Base-by-base conservation (phyloP, 2,113 vertebrate species). In the Trogon melanurus region DNA sequence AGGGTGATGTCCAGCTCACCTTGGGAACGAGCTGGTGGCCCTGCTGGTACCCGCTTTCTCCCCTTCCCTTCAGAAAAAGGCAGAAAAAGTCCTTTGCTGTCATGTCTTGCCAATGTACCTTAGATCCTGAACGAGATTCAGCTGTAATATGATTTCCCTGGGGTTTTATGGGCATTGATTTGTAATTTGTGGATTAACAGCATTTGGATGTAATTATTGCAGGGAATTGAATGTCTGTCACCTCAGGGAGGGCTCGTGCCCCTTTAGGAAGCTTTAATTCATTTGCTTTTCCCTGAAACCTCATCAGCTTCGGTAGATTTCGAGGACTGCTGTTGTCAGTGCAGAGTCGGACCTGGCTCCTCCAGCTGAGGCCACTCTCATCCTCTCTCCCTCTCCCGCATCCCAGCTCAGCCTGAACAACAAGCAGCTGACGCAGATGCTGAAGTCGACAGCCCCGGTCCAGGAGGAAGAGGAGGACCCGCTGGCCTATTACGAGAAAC, bases 391-490 rank as follows among this genome's bases (percentile, higher is more conserved):
- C 26, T 54, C 58, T 85, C 62, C 26, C 3, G 1, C 92, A 72
- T 38, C 50, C 53, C 97, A 99, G 99, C 97, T 99, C 94, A 99
- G 98, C 97, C 98, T 99, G 50, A 99, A 99, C 97, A 99, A 99
- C 96, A 98, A 98, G 36, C 99, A 99, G 89, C 98, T 99, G 94
- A 98, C 99, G 0, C 98, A 99, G 96, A 99, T 99, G 99, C 97
- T 99, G 94, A 99, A 99, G 97, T 98, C 99, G 0, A 97, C 98
- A 0, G 98, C 95, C 30, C 98, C 99, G 0, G 97, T 97, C 19
- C 98, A 97, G 73, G 98, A 98, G 9, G 98, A 98, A 67, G 98
- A 99, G n/a, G 98, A 99, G 79, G 99, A 99, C 45, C 98, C 99
- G 0, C 97, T 99, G 97, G 99, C 98, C 3, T 98, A 98, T 95